Conservation (phyloP, 1,140 invertebrate genomes). For the Choristoneura fumiferana region DNA sequence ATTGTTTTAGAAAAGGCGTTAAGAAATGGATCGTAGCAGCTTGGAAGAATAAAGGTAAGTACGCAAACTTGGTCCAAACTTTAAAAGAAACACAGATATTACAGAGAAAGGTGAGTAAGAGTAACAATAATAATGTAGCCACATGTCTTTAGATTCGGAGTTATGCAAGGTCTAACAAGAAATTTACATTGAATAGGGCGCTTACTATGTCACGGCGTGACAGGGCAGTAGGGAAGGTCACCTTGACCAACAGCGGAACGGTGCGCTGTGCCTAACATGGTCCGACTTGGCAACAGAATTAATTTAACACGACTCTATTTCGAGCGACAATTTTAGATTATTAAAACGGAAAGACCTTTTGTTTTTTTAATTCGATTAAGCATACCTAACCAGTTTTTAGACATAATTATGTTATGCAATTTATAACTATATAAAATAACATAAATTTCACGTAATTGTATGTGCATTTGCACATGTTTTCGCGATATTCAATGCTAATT, state of each 20-base stretch:
- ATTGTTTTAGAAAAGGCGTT: constrained; percentile 26
- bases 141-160: constrained; percentile 18
- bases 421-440: neutral
- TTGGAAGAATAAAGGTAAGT: too few relatives aligned
- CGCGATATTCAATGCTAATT: constrained; percentile 12
- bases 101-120: too few relatives aligned
- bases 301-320: neutral
- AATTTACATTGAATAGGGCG: constrained; percentile 73
- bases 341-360: neutral
- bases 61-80: too few relatives aligned
- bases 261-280: constrained; percentile 25
- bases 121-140: too few relatives aligned
- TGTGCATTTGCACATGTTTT: neutral
- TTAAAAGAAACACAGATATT: too few relatives aligned
- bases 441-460: neutral
- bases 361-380: neutral
- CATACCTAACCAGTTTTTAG: neutral
- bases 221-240: constrained; percentile 54
- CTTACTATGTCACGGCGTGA: constrained; percentile 59
- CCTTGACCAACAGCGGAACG: constrained; percentile 58
- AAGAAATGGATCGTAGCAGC: too few relatives aligned
- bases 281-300: neutral
- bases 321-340: too few relatives aligned
- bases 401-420: constrained; percentile 4
- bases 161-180: constrained; percentile 47